phyloP scores from a whole-genome alignment of 1,140 invertebrate genomes.

The Drosophila watanabei region DNA sequence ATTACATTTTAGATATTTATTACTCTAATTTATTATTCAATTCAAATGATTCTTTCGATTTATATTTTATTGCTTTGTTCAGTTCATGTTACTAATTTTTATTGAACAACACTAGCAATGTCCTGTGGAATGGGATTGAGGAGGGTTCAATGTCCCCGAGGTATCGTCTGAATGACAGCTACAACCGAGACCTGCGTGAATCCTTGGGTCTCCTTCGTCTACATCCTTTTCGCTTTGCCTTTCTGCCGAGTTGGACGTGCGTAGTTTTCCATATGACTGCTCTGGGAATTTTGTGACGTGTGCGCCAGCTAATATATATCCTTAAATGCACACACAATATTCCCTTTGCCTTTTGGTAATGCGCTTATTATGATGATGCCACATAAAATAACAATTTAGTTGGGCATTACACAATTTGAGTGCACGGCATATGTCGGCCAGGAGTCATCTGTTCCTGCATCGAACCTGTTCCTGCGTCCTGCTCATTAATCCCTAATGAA shows the following conservation, averaged over 20 bases:
- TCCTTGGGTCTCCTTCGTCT: slow-evolving; percentile 7
- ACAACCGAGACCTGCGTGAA: slow-evolving; percentile 41
- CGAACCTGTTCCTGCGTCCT: slow-evolving; percentile 28
- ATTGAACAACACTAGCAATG: neutral
- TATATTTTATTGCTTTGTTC: neutral
- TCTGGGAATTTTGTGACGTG: slow-evolving; percentile 43
- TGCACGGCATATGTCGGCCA: slow-evolving; percentile 56
- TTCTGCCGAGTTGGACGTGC: slow-evolving; percentile 54
- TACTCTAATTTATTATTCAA: no score
- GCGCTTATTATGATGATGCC: slow-evolving; percentile 82
- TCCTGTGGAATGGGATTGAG: slow-evolving; percentile 6
- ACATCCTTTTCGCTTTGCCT: slow-evolving; percentile 30
- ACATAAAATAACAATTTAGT: slow-evolving; percentile 84
- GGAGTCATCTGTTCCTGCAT: slow-evolving; percentile 58
- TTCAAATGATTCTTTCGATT: neutral
- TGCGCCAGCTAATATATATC: slow-evolving; percentile 41
- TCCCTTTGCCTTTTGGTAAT: slow-evolving; percentile 62
- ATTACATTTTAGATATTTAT: no score
- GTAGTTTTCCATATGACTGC: slow-evolving; percentile 78
- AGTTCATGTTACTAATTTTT: neutral
- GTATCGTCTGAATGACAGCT: slow-evolving; percentile 74
- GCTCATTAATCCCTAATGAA: slow-evolving; percentile 75
- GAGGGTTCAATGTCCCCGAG: slow-evolving; percentile 75
- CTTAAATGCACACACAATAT: slow-evolving; percentile 38
- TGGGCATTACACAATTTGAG: slow-evolving; percentile 75